Conservation (phyloP, 2,888 invertebrate species). For the Ferrisia virgata region DNA sequence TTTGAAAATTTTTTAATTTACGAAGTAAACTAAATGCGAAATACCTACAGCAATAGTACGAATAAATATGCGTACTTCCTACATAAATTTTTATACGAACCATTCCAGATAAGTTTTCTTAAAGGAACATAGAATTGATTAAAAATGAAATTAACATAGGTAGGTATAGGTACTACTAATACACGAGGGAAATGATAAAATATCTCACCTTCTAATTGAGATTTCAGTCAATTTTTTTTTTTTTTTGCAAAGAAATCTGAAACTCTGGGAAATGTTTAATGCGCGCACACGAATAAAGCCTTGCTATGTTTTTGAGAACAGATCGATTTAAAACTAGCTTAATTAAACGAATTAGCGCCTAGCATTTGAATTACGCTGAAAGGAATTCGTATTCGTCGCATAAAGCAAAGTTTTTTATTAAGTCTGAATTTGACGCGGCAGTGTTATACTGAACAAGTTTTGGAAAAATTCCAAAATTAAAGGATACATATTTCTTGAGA, state of each 20-base stretch:
- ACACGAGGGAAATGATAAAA: background rate
- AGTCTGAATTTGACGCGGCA: background rate
- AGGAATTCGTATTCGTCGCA: conserved; percentile 9
- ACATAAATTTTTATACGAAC: background rate
- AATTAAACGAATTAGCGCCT: conserved; percentile 2
- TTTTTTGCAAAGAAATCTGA: background rate
- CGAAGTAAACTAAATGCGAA: no score
- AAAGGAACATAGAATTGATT: background rate
- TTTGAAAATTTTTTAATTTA: no score
- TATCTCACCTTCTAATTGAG: background rate
- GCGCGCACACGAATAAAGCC: background rate
- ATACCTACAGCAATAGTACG: no score
- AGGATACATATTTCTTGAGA: conserved; percentile 9
- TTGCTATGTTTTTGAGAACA: background rate
- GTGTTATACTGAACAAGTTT: conserved; percentile 5
- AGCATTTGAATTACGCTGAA: conserved; percentile 4
- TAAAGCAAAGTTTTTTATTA: conserved; percentile 14
- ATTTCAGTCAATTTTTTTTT: background rate
- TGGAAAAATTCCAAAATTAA: background rate
- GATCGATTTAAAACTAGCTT: conserved; percentile 4
- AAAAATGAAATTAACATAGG: background rate
- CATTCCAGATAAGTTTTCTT: background rate
- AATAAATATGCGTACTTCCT: no score
- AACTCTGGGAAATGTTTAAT: background rate
- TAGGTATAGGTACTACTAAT: background rate